A percentile compares a stretch with the other conserved stretches of the same genome.
phyloP scores from a whole-genome alignment of 2,888 invertebrate genomes.

The Unio delphinus region DNA sequence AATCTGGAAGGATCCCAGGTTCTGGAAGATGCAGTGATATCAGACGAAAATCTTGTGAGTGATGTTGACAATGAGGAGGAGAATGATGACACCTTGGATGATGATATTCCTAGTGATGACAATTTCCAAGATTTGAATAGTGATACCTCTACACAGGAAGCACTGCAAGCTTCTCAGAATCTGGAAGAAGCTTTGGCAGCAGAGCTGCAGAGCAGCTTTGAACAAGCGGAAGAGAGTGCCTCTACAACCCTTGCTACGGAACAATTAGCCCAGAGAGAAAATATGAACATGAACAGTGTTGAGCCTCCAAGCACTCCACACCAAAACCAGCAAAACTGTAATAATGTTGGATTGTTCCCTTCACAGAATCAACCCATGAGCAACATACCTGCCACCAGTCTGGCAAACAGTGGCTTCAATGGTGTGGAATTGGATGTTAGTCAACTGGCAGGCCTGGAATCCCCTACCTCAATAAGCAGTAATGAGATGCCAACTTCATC shows the following conservation, averaged over 20 bases:
- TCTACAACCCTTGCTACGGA: conserved; percentile 36
- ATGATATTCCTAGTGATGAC: conserved; percentile 55
- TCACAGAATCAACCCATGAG: conserved; percentile 35
- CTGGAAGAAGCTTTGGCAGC: conserved; percentile 47
- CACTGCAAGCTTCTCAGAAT: conserved; percentile 41
- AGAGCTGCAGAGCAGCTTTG: conserved; percentile 51
- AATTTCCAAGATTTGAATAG: conserved; percentile 50
- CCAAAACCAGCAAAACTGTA: conserved; percentile 38
- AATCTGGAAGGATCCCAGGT: too few species aligned
- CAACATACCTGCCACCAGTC: conserved; percentile 36
- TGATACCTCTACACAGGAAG: conserved; percentile 51
- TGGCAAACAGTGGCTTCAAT: conserved; percentile 30
- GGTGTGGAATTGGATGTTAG: conserved; percentile 82
- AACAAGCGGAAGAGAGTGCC: conserved; percentile 50
- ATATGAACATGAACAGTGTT: conserved; percentile 37
- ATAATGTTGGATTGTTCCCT: conserved; percentile 30
- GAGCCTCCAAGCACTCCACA: conserved; percentile 37
- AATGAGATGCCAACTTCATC: conserved; percentile 82
- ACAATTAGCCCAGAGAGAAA: conserved; percentile 38
- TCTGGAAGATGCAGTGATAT: conserved; percentile 2
- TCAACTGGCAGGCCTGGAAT: conserved; percentile 87
- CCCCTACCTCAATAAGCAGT: conserved; percentile 87
- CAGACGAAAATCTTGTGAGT: conserved; percentile 27
- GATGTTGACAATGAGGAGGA: conserved; percentile 36
- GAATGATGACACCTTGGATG: conserved; percentile 27